Base-by-base conservation (phyloP, 1,140 invertebrate genomes). In the Drosophila aff. region DNA sequence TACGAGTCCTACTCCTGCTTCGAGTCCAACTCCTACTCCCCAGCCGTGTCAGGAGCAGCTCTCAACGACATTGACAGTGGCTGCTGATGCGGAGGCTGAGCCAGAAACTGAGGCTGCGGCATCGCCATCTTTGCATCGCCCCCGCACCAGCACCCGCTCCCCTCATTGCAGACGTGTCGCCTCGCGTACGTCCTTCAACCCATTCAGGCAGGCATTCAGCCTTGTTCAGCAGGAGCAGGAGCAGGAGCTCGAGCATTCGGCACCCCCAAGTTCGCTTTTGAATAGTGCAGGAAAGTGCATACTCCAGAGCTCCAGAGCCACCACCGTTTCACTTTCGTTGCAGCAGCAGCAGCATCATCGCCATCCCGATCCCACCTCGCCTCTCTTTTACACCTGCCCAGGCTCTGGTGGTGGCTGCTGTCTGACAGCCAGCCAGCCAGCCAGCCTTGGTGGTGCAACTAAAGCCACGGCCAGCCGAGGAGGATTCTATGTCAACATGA, bases 221-320 rank as follows among this genome's bases (percentile, higher is more conserved):
- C 18, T 40, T 16, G 11, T 26, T 46, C 57, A 40, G 58, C 49
- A 28, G 40, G 55, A 40, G 38, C 49, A 28, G 40, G 55, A 40
- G 38, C 38, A 40, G 21, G 21, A 21, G 23, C 23, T 23, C 23
- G 23, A 23, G 41, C 49, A 18, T n/a, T 41, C 40, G 47, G 33
- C 52, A 58, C 44, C 62, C 40, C 26, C 50, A 55, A 55, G 49
- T 78, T 61, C 69, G 64, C 78, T 76, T 90, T 86, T 90, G 71
- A 90, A 89, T 89, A 89, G 85, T 89, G 85, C 81, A 90, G 81
- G 65, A 84, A 85, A 90, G 85, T 90, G 85, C 85, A 89, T 57
- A 55, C 84, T 83, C 85, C 81, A 71, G 65, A 78, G 31, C 62
- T 43, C 16, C 64, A 36, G 77, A 91, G 76, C 83, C 81, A 81